These are phyloP conservation scores for Drosophila mauritiana DNA, from an alignment of 1,140 invertebrate species.

Conservation along the genomic window DNA sequence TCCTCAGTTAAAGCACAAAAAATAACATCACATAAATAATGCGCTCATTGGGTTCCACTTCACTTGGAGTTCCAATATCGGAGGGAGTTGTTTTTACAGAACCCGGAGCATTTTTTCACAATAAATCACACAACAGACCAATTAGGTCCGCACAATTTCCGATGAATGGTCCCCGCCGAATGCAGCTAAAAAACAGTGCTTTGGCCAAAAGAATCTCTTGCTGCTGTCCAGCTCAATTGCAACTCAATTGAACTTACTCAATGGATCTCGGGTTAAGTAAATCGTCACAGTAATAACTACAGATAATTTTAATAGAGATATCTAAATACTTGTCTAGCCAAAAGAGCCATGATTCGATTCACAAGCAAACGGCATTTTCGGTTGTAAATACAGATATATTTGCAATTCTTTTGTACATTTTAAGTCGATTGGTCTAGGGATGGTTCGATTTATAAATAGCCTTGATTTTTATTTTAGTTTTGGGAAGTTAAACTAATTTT, in stretches of 20 bases:
- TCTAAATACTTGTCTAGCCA: not conserved
- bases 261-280: not conserved
- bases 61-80: conserved; percentile 41
- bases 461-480: not conserved
- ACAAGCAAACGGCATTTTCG: not conserved
- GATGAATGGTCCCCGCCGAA: conserved; percentile 21
- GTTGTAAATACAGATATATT: not conserved
- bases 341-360: not conserved
- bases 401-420: not conserved
- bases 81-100: conserved; percentile 20
- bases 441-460: too few relatives aligned
- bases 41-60: conserved; percentile 57
- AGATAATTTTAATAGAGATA: conserved; percentile 1
- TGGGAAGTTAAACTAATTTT: not conserved
- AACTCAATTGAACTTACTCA: conserved; percentile 52
- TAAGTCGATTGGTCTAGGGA: too few relatives aligned
- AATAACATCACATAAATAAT: conserved; percentile 78
- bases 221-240: conserved; percentile 12
- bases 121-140: conserved; percentile 75
- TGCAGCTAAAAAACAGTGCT: conserved; percentile 3
- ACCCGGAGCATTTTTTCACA: conserved; percentile 44
- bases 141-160: conserved; percentile 63
- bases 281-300: conserved; percentile 7
- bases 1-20: conserved; percentile 64
- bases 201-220: too few relatives aligned